Evolutionary conservation across 1,140 invertebrate genomes (phyloP).

Genomic region (Drosophila arawakana): DNA sequence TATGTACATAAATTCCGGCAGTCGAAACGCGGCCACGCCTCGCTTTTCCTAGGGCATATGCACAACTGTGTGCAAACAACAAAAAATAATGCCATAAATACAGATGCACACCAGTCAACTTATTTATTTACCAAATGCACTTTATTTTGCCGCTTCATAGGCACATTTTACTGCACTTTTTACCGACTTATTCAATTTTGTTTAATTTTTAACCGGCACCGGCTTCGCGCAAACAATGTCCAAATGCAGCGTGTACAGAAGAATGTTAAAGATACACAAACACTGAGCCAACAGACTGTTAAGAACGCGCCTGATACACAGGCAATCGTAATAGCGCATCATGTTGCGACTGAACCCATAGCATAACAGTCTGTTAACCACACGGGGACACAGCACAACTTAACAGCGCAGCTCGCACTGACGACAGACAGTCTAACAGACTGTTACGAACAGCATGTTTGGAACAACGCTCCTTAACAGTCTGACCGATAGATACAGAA

Average conservation of each 20-base stretch:
- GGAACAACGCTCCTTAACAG: too few species aligned
- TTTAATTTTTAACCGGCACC: conserved; percentile 26
- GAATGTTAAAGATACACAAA: conserved; percentile 11
- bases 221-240: conserved; percentile 23
- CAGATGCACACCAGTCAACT: background rate
- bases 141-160: too few species aligned
- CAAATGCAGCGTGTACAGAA: conserved; percentile 12
- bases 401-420: too few species aligned
- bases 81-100: background rate
- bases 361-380: background rate
- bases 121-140: background rate
- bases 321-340: background rate
- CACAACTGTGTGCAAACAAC: background rate
- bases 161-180: background rate
- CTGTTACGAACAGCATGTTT: too few species aligned
- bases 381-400: too few species aligned
- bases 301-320: conserved; percentile 3
- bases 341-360: background rate
- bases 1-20: conserved; percentile 17
- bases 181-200: background rate
- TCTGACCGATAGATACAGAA: too few species aligned
- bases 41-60: background rate
- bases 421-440: too few species aligned
- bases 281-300: conserved; percentile 3
- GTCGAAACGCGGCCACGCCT: conserved; percentile 19